Base-by-base conservation (phyloP, 2,113 vertebrate species). In the Myiopsitta monachus region DNA sequence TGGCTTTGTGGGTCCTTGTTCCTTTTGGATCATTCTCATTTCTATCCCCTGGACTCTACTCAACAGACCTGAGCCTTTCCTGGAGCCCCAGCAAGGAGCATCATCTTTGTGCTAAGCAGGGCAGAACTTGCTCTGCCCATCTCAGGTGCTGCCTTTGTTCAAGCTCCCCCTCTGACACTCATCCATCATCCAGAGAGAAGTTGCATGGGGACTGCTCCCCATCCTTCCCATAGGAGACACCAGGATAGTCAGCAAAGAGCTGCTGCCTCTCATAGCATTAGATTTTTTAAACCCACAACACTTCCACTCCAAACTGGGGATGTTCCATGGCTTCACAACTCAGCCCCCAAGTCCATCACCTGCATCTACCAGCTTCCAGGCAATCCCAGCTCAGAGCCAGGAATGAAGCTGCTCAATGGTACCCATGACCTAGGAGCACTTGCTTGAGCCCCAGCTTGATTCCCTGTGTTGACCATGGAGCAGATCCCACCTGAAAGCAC, bases 391-490 rank as follows among this genome's bases (percentile, higher is more conserved):
- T 64, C 39, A 11, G 66, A 55, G 43, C 47, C 16, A 15, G 43
- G 61, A 39, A 67, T 57, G 31, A 27, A 28, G 55, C 49, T 39
- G 33, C 26, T 22, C 28, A 44, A 38, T 1, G 7, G 36, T 11
- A 27, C 27, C 5, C 1, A 7, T 10, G n/a, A 43, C 28, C 30
- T 30, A 18, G 0, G 4, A 77, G 31, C 3, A 0, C 41, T 26
- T 14, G 36, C 47, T 63, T 13, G 49, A 36, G 41, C 43, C 7
- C 64, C 62, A 90, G 24, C 33, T n/a, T 15, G n/a, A 41, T 41
- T 18, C 0, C 46, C 41, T 27, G 16, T 12, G 38, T 10, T 47
- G 49, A 59, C 49, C 93, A 27, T 1, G 0, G 39, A n/a, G 43
- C 49, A 44, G 78, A 79, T 43, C 23, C 63, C 31, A 43, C 55